These are phyloP conservation scores for Clivina fossor DNA, from an alignment of 2,888 invertebrate genomes.

Conservation along the genomic window DNA sequence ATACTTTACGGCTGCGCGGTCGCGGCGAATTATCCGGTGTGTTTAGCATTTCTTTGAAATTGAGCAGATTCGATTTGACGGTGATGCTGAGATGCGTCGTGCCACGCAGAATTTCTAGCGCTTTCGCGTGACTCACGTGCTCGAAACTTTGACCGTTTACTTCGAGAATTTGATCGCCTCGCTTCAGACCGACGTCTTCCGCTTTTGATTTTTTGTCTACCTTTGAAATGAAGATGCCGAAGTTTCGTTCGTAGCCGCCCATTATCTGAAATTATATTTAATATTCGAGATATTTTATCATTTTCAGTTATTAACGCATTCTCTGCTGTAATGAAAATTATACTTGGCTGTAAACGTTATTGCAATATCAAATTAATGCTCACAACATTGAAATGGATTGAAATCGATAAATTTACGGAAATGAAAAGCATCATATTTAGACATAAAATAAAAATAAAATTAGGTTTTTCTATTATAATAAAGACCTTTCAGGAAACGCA, in stretches of 20 bases:
- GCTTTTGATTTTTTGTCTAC: conserved; percentile 93
- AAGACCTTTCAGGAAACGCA: no score
- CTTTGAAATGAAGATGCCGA: conserved; percentile 93
- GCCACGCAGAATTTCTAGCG: conserved; percentile 88
- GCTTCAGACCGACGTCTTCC: conserved; percentile 92
- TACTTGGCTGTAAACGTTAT: no score
- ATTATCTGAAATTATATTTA: no score
- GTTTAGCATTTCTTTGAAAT: conserved; percentile 75
- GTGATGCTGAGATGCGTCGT: conserved; percentile 96
- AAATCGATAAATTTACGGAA: no score
- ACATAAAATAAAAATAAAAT: no score
- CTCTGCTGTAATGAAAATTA: no score
- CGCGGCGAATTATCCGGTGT: conserved; percentile 82
- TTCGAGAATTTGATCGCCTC: conserved; percentile 97
- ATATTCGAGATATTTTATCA: no score
- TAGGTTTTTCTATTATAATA: no score
- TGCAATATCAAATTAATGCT: no score
- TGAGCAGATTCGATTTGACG: conserved; percentile 94
- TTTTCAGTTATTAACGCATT: no score
- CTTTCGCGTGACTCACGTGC: conserved; percentile 87
- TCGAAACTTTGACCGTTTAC: conserved; percentile 97
- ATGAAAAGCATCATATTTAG: no score
- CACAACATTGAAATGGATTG: no score
- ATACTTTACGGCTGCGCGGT: conserved; percentile 62
- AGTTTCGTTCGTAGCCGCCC: conserved; percentile 90